Evolutionary conservation across 2,113 vertebrate genomes (phyloP).

Genomic region (Physeter macrocephalus): DNA sequence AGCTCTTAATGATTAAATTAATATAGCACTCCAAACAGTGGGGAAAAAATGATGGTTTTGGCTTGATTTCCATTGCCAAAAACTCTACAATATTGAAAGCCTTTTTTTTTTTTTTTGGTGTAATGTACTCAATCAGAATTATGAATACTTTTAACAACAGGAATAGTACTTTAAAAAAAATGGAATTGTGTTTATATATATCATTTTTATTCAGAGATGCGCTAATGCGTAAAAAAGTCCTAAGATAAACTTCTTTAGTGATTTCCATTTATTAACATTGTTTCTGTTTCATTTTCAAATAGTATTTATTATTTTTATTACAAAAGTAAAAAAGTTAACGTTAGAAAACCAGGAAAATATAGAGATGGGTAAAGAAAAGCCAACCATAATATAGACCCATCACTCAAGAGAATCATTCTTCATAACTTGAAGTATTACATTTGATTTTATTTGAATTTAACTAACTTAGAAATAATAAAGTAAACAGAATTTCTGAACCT

Average conservation of each 20-base stretch:
- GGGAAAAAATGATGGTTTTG: not conserved
- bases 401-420: not conserved
- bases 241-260: not conserved
- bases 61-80: not conserved
- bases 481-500: not conserved
- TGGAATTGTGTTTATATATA: not conserved
- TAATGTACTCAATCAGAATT: not conserved
- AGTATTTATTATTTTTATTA: not conserved
- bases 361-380: not conserved
- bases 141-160: not conserved
- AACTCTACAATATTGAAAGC: not conserved
- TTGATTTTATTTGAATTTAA: constrained; percentile 3
- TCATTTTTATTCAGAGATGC: not conserved
- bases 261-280: not conserved
- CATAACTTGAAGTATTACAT: not conserved
- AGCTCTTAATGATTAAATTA: not conserved
- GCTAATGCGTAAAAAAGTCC: not conserved
- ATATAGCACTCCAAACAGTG: not conserved
- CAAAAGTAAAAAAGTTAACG: not conserved
- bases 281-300: not conserved
- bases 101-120: no score
- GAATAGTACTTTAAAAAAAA: not conserved
- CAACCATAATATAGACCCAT: not conserved
- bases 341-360: not conserved
- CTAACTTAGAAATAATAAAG: not conserved